Evolutionary conservation across 2,888 invertebrate species (phyloP).

Genomic region (Caenorhabditis becei): DNA sequence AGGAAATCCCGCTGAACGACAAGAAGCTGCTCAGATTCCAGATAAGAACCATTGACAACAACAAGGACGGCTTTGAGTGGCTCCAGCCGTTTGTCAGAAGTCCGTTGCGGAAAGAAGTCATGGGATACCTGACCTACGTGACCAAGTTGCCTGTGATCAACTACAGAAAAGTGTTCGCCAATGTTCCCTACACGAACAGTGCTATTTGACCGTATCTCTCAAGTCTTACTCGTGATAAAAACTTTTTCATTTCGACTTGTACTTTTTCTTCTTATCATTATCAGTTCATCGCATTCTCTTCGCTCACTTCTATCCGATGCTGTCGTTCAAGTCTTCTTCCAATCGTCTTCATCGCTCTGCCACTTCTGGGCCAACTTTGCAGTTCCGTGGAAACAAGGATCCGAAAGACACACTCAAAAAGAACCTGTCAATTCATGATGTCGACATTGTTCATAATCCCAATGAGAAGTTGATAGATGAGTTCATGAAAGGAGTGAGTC

Average conservation of each 20-base stretch:
- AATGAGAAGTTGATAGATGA: slow-evolving; percentile 9
- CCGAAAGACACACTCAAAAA: no score
- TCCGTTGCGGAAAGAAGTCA: slow-evolving; percentile 16
- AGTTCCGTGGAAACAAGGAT: no score
- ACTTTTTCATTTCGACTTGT: background rate
- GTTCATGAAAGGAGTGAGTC: slow-evolving; percentile 28
- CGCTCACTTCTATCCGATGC: no score
- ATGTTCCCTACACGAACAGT: slow-evolving; percentile 49
- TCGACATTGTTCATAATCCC: slow-evolving; percentile 29
- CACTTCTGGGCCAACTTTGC: background rate
- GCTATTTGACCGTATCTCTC: slow-evolving; percentile 28
- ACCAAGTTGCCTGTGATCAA: slow-evolving; percentile 23
- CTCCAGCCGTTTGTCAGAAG: slow-evolving; percentile 45
- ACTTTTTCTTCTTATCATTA: no score
- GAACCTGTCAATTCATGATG: background rate
- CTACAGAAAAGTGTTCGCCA: slow-evolving; percentile 43
- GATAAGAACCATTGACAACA: slow-evolving; percentile 33
- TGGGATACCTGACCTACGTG: slow-evolving; percentile 22
- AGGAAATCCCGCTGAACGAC: slow-evolving; percentile 34
- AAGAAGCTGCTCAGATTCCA: slow-evolving; percentile 47
- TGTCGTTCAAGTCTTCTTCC: no score
- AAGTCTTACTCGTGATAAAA: background rate
- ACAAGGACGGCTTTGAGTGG: slow-evolving; percentile 26
- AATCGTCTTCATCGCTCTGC: background rate
- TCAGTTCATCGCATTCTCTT: no score